phyloP scores from a whole-genome alignment of 2,113 vertebrate genomes.

The Pygoscelis antarcticus region DNA sequence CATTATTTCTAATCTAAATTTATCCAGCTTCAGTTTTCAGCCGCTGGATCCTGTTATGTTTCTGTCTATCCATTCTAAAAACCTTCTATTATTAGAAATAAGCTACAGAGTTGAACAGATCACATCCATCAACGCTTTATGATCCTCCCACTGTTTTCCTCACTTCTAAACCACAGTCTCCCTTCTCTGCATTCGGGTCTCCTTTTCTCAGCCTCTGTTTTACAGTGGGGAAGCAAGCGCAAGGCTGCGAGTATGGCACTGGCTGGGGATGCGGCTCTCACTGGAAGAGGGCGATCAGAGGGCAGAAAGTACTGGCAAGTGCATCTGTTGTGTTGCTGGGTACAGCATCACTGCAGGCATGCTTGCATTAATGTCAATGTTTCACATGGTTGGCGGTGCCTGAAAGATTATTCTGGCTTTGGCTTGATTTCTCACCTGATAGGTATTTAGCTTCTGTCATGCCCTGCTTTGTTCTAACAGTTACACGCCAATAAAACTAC shows the following conservation, averaged over 20 bases:
- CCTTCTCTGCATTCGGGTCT: not conserved
- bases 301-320: not conserved
- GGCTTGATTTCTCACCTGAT: slow-evolving; percentile 12
- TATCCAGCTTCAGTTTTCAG: slow-evolving; percentile 44
- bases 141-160: slow-evolving; percentile 38
- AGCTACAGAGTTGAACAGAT: slow-evolving; percentile 34
- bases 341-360: not conserved
- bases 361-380: not conserved
- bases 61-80: slow-evolving; percentile 39
- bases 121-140: slow-evolving; percentile 3
- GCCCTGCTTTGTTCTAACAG: not conserved
- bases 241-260: not conserved
- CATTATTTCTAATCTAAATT: slow-evolving; percentile 54
- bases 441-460: not conserved
- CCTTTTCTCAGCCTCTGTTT: not conserved
- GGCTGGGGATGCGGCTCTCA: not conserved
- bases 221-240: not conserved
- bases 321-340: not conserved
- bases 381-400: not conserved
- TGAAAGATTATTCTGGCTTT: not conserved
- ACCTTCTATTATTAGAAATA: slow-evolving; percentile 56
- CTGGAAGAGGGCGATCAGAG: not conserved
- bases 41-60: slow-evolving; percentile 44
- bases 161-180: not conserved
- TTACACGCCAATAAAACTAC: not conserved